Conservation (phyloP, 2,888 invertebrate species). For the Piscicola geometra region DNA sequence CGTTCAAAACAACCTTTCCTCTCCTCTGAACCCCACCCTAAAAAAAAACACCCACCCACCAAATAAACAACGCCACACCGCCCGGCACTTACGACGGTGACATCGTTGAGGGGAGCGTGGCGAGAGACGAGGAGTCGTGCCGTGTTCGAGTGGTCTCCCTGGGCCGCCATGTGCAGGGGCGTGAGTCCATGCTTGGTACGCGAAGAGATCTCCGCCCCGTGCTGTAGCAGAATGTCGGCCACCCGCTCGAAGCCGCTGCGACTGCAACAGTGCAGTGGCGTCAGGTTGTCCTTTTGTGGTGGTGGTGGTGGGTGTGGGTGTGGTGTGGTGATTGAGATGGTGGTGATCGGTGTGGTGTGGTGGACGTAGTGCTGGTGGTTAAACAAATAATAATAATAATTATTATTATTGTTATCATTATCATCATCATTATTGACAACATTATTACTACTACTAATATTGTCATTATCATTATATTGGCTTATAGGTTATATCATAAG, state of each 20-base stretch:
- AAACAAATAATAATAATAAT: too few species aligned
- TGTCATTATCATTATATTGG: too few species aligned
- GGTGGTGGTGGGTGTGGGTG: neutral
- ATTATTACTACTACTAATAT: too few species aligned
- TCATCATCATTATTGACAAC: too few species aligned
- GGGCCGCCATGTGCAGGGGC: constrained; percentile 33
- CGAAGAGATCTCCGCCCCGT: constrained; percentile 16
- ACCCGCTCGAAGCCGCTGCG: constrained; percentile 30
- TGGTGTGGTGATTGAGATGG: neutral
- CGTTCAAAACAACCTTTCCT: too few species aligned
- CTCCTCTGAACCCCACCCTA: too few species aligned
- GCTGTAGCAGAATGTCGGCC: constrained; percentile 14
- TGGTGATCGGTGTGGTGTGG: neutral
- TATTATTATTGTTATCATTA: too few species aligned
- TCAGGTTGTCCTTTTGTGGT: constrained; percentile 27
- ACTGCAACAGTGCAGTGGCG: constrained; percentile 32
- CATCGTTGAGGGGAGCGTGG: constrained; percentile 30
- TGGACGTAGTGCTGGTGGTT: too few species aligned
- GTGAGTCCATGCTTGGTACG: constrained; percentile 34
- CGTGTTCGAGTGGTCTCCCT: constrained; percentile 32
- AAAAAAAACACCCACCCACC: too few species aligned
- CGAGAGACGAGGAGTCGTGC: constrained; percentile 13
- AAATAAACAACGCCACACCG: too few species aligned
- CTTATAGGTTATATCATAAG: too few species aligned
- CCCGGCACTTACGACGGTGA: constrained; percentile 27